phyloP scores from a whole-genome alignment of 2,113 vertebrate species.

The Pseudopipra pipra region DNA sequence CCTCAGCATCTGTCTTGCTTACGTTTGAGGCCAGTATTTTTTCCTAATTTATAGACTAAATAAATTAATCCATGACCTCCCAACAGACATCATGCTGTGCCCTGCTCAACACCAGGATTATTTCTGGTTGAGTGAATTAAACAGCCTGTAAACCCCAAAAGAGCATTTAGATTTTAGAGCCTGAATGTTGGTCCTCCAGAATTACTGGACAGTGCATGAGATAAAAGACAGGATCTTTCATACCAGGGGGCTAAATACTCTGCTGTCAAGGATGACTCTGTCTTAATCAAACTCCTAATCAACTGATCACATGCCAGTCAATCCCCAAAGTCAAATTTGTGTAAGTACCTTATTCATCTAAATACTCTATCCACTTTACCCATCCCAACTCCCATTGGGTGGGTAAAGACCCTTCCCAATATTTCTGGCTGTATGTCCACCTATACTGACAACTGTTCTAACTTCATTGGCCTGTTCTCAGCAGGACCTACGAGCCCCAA shows the following conservation, averaged over 20 bases:
- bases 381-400: background rate
- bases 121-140: constrained; percentile 34
- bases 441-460: background rate
- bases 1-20: constrained; percentile 35
- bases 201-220: background rate
- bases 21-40: background rate
- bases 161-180: background rate
- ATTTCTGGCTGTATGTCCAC: background rate
- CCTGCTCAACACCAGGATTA: constrained; percentile 9
- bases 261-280: background rate
- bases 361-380: background rate
- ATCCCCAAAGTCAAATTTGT: background rate
- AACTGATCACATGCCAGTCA: background rate
- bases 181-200: background rate
- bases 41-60: constrained; percentile 37
- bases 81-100: background rate
- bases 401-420: background rate
- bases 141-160: background rate
- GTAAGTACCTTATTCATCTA: background rate
- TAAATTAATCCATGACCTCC: constrained; percentile 28
- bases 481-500: background rate
- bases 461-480: background rate
- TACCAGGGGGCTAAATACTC: background rate
- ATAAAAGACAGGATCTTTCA: background rate
- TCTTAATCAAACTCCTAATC: background rate